Evolutionary conservation across 2,888 invertebrate species (phyloP), one percentile per base, ranked within the genome.

Genomic region (Caradrina kadenii): DNA sequence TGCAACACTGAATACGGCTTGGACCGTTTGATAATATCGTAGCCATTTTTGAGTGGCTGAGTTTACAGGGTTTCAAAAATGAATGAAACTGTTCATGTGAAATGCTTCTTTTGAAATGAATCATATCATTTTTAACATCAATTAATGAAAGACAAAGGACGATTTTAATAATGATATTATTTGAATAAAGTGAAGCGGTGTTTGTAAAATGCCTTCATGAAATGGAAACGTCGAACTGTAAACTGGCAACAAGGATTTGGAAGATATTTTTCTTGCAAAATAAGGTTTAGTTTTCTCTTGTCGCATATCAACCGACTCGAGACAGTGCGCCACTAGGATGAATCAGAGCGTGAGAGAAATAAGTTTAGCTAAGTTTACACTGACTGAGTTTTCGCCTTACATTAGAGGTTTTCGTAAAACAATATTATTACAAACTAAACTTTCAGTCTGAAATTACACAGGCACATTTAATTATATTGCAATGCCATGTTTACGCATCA

Each of bases 331-430:
- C 68, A 79, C 76, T 69, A 74, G 76, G 67, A 87, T 63, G 90
- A 90, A 90, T 84, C 85, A 86, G 88, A 90, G 89, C 90, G 87
- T 88, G 82, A 88, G 84, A 76, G 82, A 86, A 86, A 87, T 87
- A 89, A 88, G 87, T 87, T 88, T 86, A 83, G 85, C 83, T 86
- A 86, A 85, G 84, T 89, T 88, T 82, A 87, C 82, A 84, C 77
- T 74, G 77, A 82, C 83, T 86, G 88, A 85, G 70, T 85, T 79
- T 79, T 73, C 76, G 76, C 80, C 70, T 82, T 71, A 50, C 59
- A 61, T 73, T 60, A 74, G 60, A 72, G 64, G 66, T 67, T 74
- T 78, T 75, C 73, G 67, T 67, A 56, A 13, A 63, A 74, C 68
- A 72, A 65, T 59, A 63, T 69, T 49, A 58, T 50, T 54, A 22